Conservation (phyloP, 2,888 invertebrate genomes). For the Platycheirus rosarum region DNA sequence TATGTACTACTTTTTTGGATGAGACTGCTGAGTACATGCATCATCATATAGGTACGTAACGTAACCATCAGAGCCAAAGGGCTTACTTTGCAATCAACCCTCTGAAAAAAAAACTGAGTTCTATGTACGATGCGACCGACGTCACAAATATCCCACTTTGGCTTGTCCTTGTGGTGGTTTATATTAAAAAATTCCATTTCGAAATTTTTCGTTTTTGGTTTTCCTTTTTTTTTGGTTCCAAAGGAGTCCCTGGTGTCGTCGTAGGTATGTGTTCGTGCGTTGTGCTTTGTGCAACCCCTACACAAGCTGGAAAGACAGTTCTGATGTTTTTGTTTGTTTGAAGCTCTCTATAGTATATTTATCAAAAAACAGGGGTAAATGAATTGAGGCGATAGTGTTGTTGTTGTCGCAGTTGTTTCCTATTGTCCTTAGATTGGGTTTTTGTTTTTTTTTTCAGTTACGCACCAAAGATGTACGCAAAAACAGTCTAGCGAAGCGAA, state of each 20-base stretch:
- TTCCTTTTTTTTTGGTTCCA: constrained; percentile 4
- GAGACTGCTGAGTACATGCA: constrained; percentile 44
- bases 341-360: constrained; percentile 24
- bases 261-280: constrained; percentile 26
- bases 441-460: constrained; percentile 41
- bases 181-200: constrained; percentile 72
- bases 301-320: constrained; percentile 16
- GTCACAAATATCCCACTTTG: constrained; percentile 14
- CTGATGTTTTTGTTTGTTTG: constrained; percentile 36
- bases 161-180: constrained; percentile 58
- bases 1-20: constrained; percentile 42
- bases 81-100: constrained; percentile 60
- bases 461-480: constrained; percentile 53
- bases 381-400: constrained; percentile 41
- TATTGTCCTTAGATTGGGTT: constrained; percentile 55
- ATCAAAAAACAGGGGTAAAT: constrained; percentile 52
- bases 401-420: constrained; percentile 56
- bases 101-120: neutral
- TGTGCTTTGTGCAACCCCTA: constrained; percentile 42
- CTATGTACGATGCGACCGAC: constrained; percentile 29
- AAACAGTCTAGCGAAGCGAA: constrained; percentile 43
- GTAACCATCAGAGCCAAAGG: constrained; percentile 46
- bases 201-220: constrained; percentile 44
- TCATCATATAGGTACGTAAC: constrained; percentile 6
- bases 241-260: constrained; percentile 18